phyloP scores from a whole-genome alignment of 2,113 vertebrate species.

The Emydura subglobosa region DNA sequence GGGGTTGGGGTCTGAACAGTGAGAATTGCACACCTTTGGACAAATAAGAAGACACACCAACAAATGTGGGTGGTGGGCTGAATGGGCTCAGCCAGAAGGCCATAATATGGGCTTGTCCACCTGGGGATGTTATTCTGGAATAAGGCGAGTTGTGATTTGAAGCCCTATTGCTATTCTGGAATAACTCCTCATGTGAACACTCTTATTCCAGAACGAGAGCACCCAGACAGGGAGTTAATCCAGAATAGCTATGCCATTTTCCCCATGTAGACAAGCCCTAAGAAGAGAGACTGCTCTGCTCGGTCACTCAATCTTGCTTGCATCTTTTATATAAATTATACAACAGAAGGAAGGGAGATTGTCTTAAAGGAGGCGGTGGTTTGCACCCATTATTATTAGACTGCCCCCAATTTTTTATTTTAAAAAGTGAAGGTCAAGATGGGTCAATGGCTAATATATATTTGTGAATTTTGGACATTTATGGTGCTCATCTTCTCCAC shows the following conservation, averaged over 20 bases:
- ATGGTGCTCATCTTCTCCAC: background rate
- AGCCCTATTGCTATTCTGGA: background rate
- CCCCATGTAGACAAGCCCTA: background rate
- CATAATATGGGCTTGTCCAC: background rate
- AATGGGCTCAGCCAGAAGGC: background rate
- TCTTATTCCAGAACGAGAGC: background rate
- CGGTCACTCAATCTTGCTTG: background rate
- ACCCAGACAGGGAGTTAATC: rapidly evolving
- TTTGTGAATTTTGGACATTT: background rate
- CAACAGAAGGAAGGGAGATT: background rate
- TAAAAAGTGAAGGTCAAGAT: background rate
- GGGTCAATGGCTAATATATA: background rate
- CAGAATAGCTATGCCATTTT: background rate
- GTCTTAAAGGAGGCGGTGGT: background rate
- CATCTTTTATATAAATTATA: background rate
- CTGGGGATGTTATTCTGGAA: background rate
- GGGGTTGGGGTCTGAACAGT: background rate
- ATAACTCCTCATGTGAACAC: background rate
- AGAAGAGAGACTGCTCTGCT: background rate
- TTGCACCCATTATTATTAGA: background rate
- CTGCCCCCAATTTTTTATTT: background rate
- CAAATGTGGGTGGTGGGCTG: too few relatives aligned
- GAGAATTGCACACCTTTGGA: background rate
- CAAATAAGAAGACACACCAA: background rate
- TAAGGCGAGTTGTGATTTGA: background rate